Evolutionary conservation across 2,113 vertebrate species (phyloP).

Genomic region (Takifugu flavidus): DNA sequence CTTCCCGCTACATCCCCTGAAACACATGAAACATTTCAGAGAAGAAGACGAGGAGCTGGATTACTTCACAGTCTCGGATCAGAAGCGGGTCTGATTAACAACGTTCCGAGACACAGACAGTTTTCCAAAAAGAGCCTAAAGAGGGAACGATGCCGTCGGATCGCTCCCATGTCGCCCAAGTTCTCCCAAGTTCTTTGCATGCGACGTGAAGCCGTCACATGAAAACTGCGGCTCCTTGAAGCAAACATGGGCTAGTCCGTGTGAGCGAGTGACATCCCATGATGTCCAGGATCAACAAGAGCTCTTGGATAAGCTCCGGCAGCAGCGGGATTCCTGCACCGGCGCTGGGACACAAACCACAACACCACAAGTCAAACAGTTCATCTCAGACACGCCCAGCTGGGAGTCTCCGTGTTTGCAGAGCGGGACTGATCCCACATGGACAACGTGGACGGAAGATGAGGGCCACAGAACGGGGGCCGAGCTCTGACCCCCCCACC

Average conservation of each 20-base stretch:
- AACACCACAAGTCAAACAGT: conserved; percentile 59
- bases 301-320: conserved; percentile 28
- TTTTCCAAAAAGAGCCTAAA: no score
- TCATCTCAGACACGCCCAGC: conserved; percentile 53
- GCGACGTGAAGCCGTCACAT: not conserved
- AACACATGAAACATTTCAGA: no score
- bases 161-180: no score
- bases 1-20: no score
- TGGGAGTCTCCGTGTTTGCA: conserved; percentile 49
- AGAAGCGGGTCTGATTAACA: no score
- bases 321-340: not conserved
- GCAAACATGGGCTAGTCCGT: conserved; percentile 43
- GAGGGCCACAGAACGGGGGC: no score
- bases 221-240: not conserved
- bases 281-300: conserved; percentile 47
- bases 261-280: conserved; percentile 4
- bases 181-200: not conserved
- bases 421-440: conserved; percentile 8
- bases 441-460: conserved; percentile 8
- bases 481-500: no score
- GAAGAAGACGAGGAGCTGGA: no score
- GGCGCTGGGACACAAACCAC: conserved; percentile 30
- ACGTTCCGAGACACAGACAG: no score
- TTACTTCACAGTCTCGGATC: no score
- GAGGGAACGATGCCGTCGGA: no score